Conservation (phyloP, 2,888 invertebrate genomes). For the Tortrix viridana region DNA sequence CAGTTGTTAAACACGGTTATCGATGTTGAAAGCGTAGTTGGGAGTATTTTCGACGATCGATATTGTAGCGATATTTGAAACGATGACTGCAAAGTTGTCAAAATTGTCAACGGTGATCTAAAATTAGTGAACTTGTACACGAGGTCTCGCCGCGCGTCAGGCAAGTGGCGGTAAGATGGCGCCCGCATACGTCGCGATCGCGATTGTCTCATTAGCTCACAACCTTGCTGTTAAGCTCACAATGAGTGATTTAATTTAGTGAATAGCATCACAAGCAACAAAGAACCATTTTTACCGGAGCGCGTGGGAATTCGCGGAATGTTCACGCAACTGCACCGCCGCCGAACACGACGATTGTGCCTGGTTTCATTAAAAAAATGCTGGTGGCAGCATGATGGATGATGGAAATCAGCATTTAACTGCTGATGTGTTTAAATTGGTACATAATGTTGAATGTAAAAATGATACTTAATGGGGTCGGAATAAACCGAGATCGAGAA, state of each 20-base stretch:
- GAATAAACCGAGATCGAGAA: no score
- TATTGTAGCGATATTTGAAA: slow-evolving; percentile 20
- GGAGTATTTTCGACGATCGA: slow-evolving; percentile 10
- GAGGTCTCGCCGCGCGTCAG: slow-evolving; percentile 67
- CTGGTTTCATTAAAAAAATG: slow-evolving; percentile 30
- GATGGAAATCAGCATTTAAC: background rate
- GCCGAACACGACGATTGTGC: slow-evolving; percentile 16
- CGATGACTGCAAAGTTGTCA: slow-evolving; percentile 24
- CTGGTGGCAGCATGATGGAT: slow-evolving; percentile 18
- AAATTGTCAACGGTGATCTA: slow-evolving; percentile 64
- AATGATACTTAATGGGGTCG: no score
- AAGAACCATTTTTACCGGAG: slow-evolving; percentile 47
- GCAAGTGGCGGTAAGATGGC: slow-evolving; percentile 70
- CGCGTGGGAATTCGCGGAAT: slow-evolving; percentile 61
- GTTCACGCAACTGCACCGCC: slow-evolving; percentile 49
- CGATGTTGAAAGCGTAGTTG: slow-evolving; percentile 8
- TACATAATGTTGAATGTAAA: background rate
- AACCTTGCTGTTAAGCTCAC: slow-evolving; percentile 70
- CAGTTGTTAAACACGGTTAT: background rate
- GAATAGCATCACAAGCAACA: slow-evolving; percentile 60
- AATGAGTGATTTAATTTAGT: slow-evolving; percentile 60
- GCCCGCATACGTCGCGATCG: slow-evolving; percentile 62
- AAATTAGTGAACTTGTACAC: slow-evolving; percentile 70
- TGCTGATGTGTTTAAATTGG: background rate
- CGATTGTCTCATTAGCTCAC: slow-evolving; percentile 63